These are phyloP conservation scores for Drosophila kanekoi DNA, from an alignment of 2,888 invertebrate genomes.

Conservation along the genomic window DNA sequence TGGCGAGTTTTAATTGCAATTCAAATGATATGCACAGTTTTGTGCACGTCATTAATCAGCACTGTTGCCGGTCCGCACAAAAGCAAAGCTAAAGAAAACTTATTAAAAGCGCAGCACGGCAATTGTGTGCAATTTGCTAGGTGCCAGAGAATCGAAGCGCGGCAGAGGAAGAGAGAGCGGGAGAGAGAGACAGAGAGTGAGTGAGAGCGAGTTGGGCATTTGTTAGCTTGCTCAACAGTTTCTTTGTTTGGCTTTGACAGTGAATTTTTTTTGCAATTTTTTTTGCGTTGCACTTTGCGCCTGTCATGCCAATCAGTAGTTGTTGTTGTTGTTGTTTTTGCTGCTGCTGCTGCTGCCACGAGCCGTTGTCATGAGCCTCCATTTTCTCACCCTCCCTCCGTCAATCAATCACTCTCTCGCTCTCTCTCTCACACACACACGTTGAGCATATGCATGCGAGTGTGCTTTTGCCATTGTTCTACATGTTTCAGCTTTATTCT, in stretches of 20 bases:
- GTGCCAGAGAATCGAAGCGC: neutral
- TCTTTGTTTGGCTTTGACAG: conserved; percentile 45
- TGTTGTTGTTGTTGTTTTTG: conserved; percentile 12
- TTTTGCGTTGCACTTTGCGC: conserved; percentile 54
- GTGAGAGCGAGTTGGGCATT: conserved; percentile 11
- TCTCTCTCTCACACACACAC: conserved; percentile 2
- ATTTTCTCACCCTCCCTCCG: conserved; percentile 11
- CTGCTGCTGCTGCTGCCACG: conserved; percentile 34
- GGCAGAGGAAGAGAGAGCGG: neutral
- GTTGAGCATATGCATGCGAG: conserved; percentile 9
- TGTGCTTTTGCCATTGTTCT: conserved; percentile 55
- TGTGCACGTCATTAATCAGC: conserved; percentile 47
- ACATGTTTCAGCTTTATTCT: conserved; percentile 53
- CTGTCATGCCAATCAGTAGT: conserved; percentile 50
- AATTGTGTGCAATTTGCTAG: neutral
- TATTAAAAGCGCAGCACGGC: conserved; percentile 26
- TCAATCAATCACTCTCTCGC: conserved; percentile 20
- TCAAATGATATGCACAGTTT: conserved; percentile 43
- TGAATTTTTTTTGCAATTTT: conserved; percentile 32
- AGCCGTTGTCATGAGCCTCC: conserved; percentile 21
- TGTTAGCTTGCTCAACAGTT: conserved; percentile 45
- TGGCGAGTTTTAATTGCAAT: conserved; percentile 43
- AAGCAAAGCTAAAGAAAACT: conserved; percentile 6
- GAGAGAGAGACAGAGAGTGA: neutral
- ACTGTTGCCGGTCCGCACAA: conserved; percentile 21